Conservation (phyloP, 2,797 vertebrate genomes). For the Mormyrops boulengeri region DNA sequence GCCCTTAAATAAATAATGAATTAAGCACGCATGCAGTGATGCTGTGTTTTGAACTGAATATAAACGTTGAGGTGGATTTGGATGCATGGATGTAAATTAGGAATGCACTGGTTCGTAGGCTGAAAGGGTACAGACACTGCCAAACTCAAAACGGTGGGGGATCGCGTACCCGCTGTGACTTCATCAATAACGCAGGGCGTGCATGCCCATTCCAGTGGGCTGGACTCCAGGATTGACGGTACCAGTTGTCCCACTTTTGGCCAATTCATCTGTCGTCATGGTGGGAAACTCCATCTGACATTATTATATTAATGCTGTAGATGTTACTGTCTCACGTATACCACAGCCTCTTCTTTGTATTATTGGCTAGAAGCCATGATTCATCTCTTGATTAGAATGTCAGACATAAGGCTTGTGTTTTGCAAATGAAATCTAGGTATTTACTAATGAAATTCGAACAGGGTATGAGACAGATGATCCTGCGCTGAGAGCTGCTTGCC, state of each 20-base stretch:
- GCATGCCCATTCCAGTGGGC: slow-evolving; percentile 22
- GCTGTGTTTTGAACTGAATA: not conserved
- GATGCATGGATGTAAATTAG: not conserved
- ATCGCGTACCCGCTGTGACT: slow-evolving; percentile 19
- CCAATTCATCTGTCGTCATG: slow-evolving; percentile 35
- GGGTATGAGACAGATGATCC: not conserved
- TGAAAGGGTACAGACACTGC: not conserved
- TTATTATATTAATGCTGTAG: slow-evolving; percentile 16
- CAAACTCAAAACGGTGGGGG: not conserved
- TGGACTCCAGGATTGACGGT: slow-evolving; percentile 24
- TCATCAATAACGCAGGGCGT: slow-evolving; percentile 11
- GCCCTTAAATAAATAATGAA: not conserved
- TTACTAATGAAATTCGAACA: not conserved
- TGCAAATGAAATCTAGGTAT: not conserved
- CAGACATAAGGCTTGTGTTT: not conserved
- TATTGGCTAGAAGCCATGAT: not conserved
- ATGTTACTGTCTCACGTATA: not conserved
- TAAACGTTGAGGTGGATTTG: not conserved
- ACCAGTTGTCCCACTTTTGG: slow-evolving; percentile 40
- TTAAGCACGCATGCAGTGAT: not conserved
- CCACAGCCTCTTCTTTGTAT: not conserved
- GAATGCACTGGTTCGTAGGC: not conserved
- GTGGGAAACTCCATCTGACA: slow-evolving; percentile 25
- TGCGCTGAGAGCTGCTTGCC: not conserved
- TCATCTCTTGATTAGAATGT: not conserved